Evolutionary conservation across 1,140 invertebrate genomes (phyloP), one percentile per base, ranked within the genome.

Genomic region (Drosophila leontia): DNA sequence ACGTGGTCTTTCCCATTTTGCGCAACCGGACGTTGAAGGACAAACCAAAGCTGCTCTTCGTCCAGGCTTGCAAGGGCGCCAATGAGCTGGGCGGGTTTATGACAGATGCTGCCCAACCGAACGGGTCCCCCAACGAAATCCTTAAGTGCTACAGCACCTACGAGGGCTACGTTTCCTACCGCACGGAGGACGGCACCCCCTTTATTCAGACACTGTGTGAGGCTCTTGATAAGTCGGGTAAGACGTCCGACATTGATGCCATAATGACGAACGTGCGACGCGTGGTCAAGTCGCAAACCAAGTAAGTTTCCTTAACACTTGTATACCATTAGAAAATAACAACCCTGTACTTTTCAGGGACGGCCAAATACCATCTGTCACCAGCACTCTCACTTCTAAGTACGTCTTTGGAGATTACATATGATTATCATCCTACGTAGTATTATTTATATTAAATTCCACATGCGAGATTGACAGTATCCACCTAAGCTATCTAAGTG

Each of bases 81-180:
- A 71, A 63, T 26, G 75, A 78, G 37, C 35, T 26, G 12, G 76
- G 85, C 2, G 65, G 62, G 4, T 92, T 91, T 34, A 75, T 85
- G 41, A 92, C 74, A 0, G 91, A 92, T 64, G 59, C 87, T 4
- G 69, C 34, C 1, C 80, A 77, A 26, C 71, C 81, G 3, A 65
- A 75, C 29, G 84, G 81, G 35, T 59, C 64, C 45, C 90, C 91
- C 4, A 83, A 75, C 51, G 91, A 92, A 68, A 92, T 92, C 37
- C 61, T 82, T 0, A 92, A 92, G 70, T 92, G 91, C 39, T 92
- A 92, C 29, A 92, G 91, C 79, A 92, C 90, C 26, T 92, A 81
- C 47, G 91, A 92, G 47, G 91, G 91, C 11, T 92, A 91, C 44
- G 86, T 91, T 4, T 83, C 91, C 7, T 92, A 76, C 77, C 91